phyloP scores from a whole-genome alignment of 2,888 invertebrate genomes.

The Trichopoda pennipes region DNA sequence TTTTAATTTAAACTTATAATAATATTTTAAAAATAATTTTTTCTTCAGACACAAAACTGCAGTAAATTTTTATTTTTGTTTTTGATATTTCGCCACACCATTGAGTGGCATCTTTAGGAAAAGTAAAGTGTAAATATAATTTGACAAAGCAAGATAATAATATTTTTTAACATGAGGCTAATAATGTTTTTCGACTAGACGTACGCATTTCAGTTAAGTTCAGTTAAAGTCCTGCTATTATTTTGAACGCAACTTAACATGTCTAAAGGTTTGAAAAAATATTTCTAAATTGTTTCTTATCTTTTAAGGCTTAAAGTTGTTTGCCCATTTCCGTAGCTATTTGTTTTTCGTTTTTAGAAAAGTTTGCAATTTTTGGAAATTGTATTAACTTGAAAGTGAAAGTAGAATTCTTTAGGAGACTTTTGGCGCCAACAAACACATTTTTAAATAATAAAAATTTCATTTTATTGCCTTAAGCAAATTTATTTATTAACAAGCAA shows the following conservation, averaged over 20 bases:
- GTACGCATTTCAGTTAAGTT: too few relatives aligned
- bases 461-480: slow-evolving; percentile 44
- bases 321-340: slow-evolving; percentile 7
- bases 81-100: too few relatives aligned
- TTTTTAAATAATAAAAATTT: slow-evolving; percentile 69
- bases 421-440: slow-evolving; percentile 68
- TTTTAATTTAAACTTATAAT: too few relatives aligned
- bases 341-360: slow-evolving; percentile 39
- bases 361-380: slow-evolving; percentile 62
- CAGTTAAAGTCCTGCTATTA: background rate
- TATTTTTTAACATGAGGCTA: too few relatives aligned
- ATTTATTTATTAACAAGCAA: slow-evolving; percentile 41
- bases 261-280: background rate
- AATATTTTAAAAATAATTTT: too few relatives aligned
- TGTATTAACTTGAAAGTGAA: slow-evolving; percentile 42
- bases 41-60: too few relatives aligned
- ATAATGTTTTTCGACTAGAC: too few relatives aligned
- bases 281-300: slow-evolving; percentile 30
- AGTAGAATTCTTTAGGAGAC: slow-evolving; percentile 60
- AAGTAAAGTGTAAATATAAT: too few relatives aligned
- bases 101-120: too few relatives aligned
- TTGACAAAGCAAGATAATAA: too few relatives aligned
- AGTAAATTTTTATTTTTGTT: too few relatives aligned
- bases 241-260: slow-evolving; percentile 17
- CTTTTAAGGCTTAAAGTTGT: slow-evolving; percentile 34